A percentile compares a stretch with the other conserved stretches of the same genome.
Evolutionary conservation across 2,113 vertebrate species (phyloP).

Genomic region (Struthio camelus): DNA sequence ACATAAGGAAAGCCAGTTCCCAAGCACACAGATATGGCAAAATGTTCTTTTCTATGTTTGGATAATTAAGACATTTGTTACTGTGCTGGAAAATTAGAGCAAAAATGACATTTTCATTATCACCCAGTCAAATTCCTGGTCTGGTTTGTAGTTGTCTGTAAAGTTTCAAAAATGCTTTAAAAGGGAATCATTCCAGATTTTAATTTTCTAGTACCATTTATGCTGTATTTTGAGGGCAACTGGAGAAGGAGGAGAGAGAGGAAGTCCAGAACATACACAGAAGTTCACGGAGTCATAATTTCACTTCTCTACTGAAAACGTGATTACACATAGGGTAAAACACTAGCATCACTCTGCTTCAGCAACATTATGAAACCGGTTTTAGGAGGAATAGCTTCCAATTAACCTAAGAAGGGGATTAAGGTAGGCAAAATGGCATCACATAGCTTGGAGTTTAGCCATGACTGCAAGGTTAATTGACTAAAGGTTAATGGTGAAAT

Average conservation of each 20-base stretch:
- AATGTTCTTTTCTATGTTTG: background rate
- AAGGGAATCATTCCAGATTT: background rate
- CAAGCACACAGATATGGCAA: background rate
- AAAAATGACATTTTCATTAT: background rate
- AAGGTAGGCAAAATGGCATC: background rate
- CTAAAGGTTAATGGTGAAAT: background rate
- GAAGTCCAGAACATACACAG: background rate
- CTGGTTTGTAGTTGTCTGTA: background rate
- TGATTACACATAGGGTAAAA: background rate
- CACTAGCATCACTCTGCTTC: background rate
- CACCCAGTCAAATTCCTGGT: background rate
- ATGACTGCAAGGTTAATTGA: background rate
- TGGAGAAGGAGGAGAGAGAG: background rate
- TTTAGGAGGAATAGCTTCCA: background rate
- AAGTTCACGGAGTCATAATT: background rate
- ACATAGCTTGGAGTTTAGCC: background rate
- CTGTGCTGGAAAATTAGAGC: background rate
- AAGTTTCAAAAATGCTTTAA: background rate
- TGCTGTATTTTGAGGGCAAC: background rate
- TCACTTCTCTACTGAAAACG: background rate
- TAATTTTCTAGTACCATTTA: background rate
- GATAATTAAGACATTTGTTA: background rate
- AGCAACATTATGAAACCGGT: background rate
- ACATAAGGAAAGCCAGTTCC: background rate
- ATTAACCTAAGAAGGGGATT: background rate